Evolutionary conservation across 1,140 invertebrate genomes (phyloP).

Genomic region (Scylla paramamosain): DNA sequence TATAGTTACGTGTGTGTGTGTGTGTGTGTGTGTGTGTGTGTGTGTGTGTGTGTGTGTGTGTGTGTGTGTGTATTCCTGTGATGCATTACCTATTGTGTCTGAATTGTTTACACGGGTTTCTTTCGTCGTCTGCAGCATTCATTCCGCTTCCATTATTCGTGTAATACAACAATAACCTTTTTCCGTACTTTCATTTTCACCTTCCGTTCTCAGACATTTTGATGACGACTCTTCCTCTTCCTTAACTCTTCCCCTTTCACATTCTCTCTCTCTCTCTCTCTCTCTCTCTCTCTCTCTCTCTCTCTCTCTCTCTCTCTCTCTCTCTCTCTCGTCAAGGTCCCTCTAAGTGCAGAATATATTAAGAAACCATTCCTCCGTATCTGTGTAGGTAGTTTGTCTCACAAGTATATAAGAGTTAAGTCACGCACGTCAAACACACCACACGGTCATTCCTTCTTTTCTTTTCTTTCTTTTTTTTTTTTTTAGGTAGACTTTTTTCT

Average conservation of each 20-base stretch:
- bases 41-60: conserved; percentile 8
- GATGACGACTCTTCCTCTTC: background rate
- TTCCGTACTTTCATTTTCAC: background rate
- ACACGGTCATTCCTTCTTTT: too few relatives aligned
- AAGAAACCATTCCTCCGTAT: background rate
- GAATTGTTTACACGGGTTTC: too few relatives aligned
- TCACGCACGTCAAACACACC: background rate
- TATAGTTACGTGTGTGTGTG: background rate
- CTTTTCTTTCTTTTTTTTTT: too few relatives aligned
- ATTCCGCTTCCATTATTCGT: background rate
- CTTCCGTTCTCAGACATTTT: background rate
- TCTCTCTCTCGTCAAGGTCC: background rate
- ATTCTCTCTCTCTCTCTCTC: background rate
- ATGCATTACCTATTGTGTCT: too few relatives aligned
- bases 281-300: background rate
- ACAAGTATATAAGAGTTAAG: background rate
- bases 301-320: conserved; percentile 1
- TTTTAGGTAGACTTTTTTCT: background rate
- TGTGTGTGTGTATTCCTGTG: background rate
- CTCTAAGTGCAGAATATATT: background rate
- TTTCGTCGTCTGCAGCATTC: background rate
- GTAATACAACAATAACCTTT: background rate
- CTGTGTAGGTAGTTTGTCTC: background rate
- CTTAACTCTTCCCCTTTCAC: background rate
- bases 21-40: background rate